Evolutionary conservation across 2,888 invertebrate genomes (phyloP), one percentile per base, ranked within the genome.

Genomic region (Leptinotarsa peninsularis): DNA sequence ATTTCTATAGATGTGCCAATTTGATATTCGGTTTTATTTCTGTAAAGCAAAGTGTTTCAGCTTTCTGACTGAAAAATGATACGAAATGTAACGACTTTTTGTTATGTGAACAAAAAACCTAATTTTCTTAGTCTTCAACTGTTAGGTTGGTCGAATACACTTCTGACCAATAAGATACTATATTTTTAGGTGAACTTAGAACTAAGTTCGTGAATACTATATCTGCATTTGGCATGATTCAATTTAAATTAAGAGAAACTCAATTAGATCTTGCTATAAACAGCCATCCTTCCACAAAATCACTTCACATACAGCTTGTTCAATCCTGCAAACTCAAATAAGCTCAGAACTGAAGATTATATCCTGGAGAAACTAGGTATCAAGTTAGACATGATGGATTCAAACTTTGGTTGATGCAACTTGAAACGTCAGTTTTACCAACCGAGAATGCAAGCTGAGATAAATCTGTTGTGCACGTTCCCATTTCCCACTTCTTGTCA

Each of bases 161-260:
- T 43, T 43, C 43, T 43, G 43, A 43, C 43, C 13, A 43, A 43
- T 43, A 13, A 43, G 10, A 43, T 10, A 43, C 13, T 43, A 10
- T 10, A 43, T 43, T 43, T 43, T 43, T 0, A 3, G 43, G 43
- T 43, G 10, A 43, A 43, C 43, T 43, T 3, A 43, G 15, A 52
- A 52, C 13, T 14, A 3, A 58, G 58, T 58, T 58, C 23, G 21
- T 21, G 21, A 21, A 13, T 4, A 13, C 58, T 21, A 14, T 58
- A 23, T 21, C 58, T 58, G 58, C 23, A 18, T 58, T 58, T 58
- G 58, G 14, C 58, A 58, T 58, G 21, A 58, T 58, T 58, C 18
- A 72, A 66, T 72, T 58, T 66, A 63, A 75, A 68, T 63, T 71
- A 18, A 72, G 60, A 68, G 71, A 75, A 54, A 75, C 71, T n/a